Evolutionary conservation across 2,797 vertebrate species (phyloP).

Genomic region (Peromyscus attwateri): DNA sequence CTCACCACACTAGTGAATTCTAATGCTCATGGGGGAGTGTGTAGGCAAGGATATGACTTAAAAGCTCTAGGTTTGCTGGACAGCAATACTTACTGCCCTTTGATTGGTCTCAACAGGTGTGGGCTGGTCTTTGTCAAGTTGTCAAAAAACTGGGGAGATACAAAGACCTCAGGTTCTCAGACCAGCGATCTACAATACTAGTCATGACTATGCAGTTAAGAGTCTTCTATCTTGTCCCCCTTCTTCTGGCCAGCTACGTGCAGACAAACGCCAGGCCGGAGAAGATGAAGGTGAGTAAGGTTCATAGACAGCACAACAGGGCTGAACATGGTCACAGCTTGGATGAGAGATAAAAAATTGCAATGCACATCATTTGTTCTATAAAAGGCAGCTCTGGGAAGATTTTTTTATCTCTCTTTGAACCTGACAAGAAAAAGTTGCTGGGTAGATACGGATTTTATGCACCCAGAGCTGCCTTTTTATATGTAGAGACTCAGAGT

Average conservation of each 20-base stretch:
- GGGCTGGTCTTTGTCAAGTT: background rate
- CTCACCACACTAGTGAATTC: background rate
- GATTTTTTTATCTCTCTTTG: background rate
- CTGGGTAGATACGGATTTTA: background rate
- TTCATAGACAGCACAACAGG: background rate
- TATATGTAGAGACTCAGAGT: background rate
- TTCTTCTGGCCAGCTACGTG: slow-evolving; percentile 27
- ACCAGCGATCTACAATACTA: background rate
- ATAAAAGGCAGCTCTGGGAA: background rate
- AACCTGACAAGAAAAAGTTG: background rate
- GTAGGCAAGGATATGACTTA: slow-evolving; percentile 43
- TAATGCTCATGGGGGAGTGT: background rate
- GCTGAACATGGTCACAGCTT: background rate
- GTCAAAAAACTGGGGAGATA: background rate
- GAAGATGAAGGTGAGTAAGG: slow-evolving; percentile 67
- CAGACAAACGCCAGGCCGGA: background rate
- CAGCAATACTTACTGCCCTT: background rate
- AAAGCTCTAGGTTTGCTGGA: background rate
- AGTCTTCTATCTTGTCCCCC: background rate
- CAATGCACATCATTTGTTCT: background rate
- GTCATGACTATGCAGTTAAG: background rate
- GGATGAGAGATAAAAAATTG: background rate
- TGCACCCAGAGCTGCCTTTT: background rate
- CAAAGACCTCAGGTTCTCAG: background rate
- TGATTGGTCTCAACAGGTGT: background rate